A percentile compares a stretch with the other conserved stretches of the same genome.
phyloP scores from a whole-genome alignment of 1,140 invertebrate species.

The Yoshiicerus persimilis region DNA sequence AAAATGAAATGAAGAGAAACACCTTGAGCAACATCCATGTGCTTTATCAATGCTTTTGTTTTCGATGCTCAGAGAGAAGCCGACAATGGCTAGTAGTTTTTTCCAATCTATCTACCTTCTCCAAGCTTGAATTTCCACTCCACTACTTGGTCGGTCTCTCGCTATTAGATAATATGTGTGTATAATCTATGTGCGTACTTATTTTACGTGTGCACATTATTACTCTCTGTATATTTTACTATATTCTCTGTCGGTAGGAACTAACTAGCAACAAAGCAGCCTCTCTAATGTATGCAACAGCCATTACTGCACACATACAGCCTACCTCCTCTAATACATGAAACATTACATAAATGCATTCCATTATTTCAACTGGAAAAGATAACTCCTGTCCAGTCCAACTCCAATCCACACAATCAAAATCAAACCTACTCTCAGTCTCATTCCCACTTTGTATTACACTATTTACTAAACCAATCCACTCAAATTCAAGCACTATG shows the following conservation, averaged over 20 bases:
- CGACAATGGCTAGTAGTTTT: conserved; percentile 28
- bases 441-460: background rate
- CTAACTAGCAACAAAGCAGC: too few species aligned
- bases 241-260: background rate
- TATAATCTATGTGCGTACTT: conserved; percentile 10
- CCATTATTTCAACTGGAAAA: background rate
- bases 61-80: conserved; percentile 1
- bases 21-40: conserved; percentile 24
- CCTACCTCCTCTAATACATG: background rate
- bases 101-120: conserved; percentile 7
- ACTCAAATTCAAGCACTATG: too few species aligned
- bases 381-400: background rate
- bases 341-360: conserved; percentile 6
- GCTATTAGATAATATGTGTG: conserved; percentile 17
- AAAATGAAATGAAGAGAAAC: conserved; percentile 24
- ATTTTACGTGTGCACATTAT: conserved; percentile 17
- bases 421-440: background rate
- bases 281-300: too few species aligned
- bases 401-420: background rate
- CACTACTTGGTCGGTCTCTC: background rate
- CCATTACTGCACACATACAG: background rate
- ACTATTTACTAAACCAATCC: too few species aligned
- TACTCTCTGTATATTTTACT: background rate
- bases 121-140: conserved; percentile 5
- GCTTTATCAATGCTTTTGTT: conserved; percentile 36